Percentiles rank a stretch among this genome's conserved stretches.
These are phyloP conservation scores for Chaetops frenatus DNA, from an alignment of 2,113 vertebrate genomes.

Conservation along the genomic window DNA sequence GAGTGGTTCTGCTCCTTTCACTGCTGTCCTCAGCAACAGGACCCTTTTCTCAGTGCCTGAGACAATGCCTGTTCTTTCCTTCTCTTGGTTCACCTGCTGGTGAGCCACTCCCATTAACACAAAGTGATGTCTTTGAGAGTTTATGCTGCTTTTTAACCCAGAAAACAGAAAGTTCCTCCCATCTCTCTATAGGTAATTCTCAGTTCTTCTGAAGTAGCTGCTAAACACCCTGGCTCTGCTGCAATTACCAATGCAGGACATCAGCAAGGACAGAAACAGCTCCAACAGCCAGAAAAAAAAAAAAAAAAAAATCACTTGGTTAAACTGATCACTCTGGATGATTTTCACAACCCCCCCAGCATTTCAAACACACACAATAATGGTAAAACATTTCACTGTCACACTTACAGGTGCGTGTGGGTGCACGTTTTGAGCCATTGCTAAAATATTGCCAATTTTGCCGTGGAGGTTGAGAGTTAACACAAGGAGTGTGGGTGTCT, in stretches of 20 bases:
- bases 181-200: background rate
- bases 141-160: background rate
- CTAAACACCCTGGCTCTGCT: background rate
- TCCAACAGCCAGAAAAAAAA: background rate
- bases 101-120: background rate
- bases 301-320: background rate
- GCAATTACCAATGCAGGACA: background rate
- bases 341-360: background rate
- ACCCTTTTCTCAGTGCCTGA: background rate
- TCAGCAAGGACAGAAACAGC: background rate
- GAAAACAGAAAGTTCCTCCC: background rate
- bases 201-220: background rate
- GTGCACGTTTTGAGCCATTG: rapidly evolving
- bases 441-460: background rate
- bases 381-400: background rate
- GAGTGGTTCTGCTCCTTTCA: background rate
- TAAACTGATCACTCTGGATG: background rate
- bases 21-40: background rate
- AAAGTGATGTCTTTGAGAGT: background rate
- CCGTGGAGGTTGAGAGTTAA: background rate
- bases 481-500: background rate
- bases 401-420: rapidly evolving
- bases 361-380: background rate
- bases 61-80: background rate
- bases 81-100: background rate